These are phyloP conservation scores for Leptobrachium leishanense DNA, from an alignment of 2,113 vertebrate species.

Conservation along the genomic window DNA sequence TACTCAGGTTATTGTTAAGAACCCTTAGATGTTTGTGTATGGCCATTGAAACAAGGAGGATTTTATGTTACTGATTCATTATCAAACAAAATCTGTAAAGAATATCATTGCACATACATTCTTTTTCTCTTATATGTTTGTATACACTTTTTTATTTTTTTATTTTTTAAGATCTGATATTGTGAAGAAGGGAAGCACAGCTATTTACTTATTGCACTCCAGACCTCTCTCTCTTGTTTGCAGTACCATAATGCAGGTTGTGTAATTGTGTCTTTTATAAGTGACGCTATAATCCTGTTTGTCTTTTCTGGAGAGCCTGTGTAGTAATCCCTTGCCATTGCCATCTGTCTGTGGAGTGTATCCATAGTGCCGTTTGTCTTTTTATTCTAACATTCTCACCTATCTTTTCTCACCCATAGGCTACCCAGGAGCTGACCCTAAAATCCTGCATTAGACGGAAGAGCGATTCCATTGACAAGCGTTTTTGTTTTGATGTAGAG, in stretches of 20 bases:
- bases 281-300: slow-evolving; percentile 40
- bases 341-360: slow-evolving; percentile 12
- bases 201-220: too few species aligned
- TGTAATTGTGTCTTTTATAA: slow-evolving; percentile 21
- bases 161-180: too few species aligned
- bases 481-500: slow-evolving; percentile 96
- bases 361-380: not conserved
- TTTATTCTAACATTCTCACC: not conserved
- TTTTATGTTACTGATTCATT: too few species aligned
- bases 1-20: too few species aligned
- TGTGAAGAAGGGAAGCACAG: too few species aligned
- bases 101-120: too few species aligned
- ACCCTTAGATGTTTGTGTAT: too few species aligned
- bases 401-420: slow-evolving; percentile 62
- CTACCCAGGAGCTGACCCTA: slow-evolving; percentile 77
- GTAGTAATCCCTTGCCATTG: slow-evolving; percentile 13
- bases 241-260: not conserved
- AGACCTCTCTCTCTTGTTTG: not conserved
- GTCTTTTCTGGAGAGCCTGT: slow-evolving; percentile 37
- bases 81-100: too few species aligned
- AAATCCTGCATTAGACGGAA: slow-evolving; percentile 92
- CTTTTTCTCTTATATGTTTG: too few species aligned
- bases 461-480: slow-evolving; percentile 93
- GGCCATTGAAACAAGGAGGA: too few species aligned
- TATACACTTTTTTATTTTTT: too few species aligned